phyloP scores from a whole-genome alignment of 2,113 vertebrate genomes.

The Kryptolebias marmoratus region DNA sequence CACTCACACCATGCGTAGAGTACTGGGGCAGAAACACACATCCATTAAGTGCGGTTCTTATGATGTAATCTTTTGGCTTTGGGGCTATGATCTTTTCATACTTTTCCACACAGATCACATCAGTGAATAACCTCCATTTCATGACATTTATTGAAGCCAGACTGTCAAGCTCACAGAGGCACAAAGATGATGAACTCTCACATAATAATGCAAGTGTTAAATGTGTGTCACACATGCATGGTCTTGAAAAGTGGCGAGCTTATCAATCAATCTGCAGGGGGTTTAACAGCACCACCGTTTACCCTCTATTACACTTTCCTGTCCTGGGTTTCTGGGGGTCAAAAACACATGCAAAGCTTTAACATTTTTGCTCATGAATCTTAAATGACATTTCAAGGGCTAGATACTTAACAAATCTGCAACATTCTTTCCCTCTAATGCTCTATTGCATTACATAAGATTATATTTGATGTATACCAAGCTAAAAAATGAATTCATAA shows the following conservation, averaged over 20 bases:
- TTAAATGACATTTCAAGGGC: constrained; percentile 22
- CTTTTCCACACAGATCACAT: constrained; percentile 4
- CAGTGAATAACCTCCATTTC: constrained; percentile 18
- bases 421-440: too few species aligned
- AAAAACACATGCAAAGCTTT: constrained; percentile 23
- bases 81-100: constrained; percentile 11
- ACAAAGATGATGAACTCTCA: constrained; percentile 10
- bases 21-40: not conserved
- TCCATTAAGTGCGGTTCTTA: not conserved
- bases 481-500: too few species aligned
- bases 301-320: constrained; percentile 14
- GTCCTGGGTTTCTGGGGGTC: constrained; percentile 2
- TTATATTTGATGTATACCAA: too few species aligned
- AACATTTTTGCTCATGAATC: constrained; percentile 16
- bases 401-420: too few species aligned
- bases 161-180: constrained; percentile 13
- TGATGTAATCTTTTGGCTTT: not conserved
- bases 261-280: constrained; percentile 20
- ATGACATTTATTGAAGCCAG: constrained; percentile 16
- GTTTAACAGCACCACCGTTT: not conserved
- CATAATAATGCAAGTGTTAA: constrained; percentile 9
- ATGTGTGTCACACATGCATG: not conserved
- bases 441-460: too few species aligned
- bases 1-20: not conserved
- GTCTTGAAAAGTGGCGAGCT: constrained; percentile 21